Conservation (phyloP, 2,113 vertebrate genomes). For the Hemicordylus capensis region DNA sequence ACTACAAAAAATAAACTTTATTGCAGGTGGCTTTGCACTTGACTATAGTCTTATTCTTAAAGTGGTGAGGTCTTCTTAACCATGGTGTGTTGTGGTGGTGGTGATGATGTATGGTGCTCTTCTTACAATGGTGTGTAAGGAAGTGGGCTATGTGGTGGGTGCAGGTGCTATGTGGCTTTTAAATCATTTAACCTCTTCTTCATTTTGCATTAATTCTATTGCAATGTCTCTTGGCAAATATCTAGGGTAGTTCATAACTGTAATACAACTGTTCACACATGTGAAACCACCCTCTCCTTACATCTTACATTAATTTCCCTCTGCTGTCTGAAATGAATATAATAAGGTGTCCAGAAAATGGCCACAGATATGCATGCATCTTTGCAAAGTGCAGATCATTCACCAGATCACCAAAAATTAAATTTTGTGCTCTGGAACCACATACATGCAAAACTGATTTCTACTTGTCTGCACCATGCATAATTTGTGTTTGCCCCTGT, state of each 20-base stretch:
- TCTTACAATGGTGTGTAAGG: no score
- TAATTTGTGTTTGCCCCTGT: not conserved
- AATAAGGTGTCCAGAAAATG: not conserved
- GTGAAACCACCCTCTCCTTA: not conserved
- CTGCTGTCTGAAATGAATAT: not conserved
- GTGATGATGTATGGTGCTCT: not conserved
- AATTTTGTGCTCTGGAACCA: no score
- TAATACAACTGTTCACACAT: not conserved
- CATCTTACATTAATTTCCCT: not conserved
- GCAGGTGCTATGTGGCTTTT: no score
- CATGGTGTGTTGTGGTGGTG: not conserved
- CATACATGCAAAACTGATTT: not conserved
- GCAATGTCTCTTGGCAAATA: no score
- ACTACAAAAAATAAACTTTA: not conserved
- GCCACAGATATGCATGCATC: not conserved
- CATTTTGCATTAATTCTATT: no score
- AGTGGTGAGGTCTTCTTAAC: not conserved
- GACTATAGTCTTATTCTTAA: not conserved
- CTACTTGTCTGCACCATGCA: not conserved
- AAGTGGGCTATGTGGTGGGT: no score
- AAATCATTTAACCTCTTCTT: not conserved
- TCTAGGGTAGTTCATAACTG: not conserved
- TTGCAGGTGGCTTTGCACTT: not conserved
- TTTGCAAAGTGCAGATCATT: not conserved
- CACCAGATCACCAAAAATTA: no score